Conservation (phyloP, 2,888 invertebrate species). For the Sesamia inferens region DNA sequence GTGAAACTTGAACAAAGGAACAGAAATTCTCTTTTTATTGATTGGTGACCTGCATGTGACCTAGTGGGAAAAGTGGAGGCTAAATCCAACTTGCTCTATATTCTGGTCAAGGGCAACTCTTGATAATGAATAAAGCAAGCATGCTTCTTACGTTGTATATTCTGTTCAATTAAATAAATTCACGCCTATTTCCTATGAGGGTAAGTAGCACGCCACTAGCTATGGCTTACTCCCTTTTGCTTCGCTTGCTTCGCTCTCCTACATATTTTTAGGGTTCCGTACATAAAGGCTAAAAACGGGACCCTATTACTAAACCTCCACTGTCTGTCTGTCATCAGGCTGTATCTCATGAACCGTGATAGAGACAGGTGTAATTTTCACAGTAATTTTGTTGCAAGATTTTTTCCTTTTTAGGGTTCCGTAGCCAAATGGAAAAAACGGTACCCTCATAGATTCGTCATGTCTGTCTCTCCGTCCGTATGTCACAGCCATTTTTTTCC, state of each 20-base stretch:
- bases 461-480: too few species aligned
- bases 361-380: too few species aligned
- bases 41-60: constrained; percentile 29
- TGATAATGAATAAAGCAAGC: background rate
- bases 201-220: background rate
- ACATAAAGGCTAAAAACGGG: too few species aligned
- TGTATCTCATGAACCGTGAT: too few species aligned
- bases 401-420: too few species aligned
- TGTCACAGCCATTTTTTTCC: too few species aligned
- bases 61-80: constrained; percentile 2
- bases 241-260: background rate
- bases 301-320: too few species aligned
- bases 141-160: background rate
- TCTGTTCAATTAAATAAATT: background rate
- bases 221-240: background rate
- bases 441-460: too few species aligned
- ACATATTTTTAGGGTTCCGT: too few species aligned
- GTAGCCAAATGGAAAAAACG: too few species aligned
- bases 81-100: background rate
- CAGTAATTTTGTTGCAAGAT: too few species aligned
- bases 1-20: background rate
- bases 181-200: background rate
- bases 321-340: too few species aligned
- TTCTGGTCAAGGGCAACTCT: constrained; percentile 5
- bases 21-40: constrained; percentile 26